A percentile compares a stretch with the other conserved stretches of the same genome.
Evolutionary conservation across 2,888 invertebrate genomes (phyloP).

Genomic region (Latrodectus elegans): DNA sequence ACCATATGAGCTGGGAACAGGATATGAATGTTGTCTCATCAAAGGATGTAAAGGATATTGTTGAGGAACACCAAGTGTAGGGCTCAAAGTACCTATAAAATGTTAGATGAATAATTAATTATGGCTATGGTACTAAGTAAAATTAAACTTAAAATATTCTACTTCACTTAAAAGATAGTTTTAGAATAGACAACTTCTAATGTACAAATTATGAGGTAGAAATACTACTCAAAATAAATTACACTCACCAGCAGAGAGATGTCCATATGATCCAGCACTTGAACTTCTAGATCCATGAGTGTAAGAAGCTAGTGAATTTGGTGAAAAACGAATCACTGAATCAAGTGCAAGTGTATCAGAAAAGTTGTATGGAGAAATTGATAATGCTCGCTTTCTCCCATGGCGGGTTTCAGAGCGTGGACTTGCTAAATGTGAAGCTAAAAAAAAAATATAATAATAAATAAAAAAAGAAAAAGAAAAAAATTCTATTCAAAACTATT

Average conservation of each 20-base stretch:
- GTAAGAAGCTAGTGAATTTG: slow-evolving; percentile 85
- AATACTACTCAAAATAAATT: too few species aligned
- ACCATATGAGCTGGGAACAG: slow-evolving; percentile 53
- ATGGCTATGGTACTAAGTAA: not conserved
- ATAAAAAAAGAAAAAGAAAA: too few species aligned
- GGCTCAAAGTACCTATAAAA: slow-evolving; percentile 85
- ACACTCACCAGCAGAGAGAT: slow-evolving; percentile 88
- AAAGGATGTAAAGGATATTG: slow-evolving; percentile 82
- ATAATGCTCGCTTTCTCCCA: slow-evolving; percentile 91
- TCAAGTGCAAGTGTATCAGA: slow-evolving; percentile 96
- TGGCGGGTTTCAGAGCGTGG: slow-evolving; percentile 81
- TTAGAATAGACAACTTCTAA: not conserved
- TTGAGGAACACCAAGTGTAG: slow-evolving; percentile 81
- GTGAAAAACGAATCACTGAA: slow-evolving; percentile 95
- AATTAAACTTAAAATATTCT: not conserved
- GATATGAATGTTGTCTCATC: slow-evolving; percentile 76
- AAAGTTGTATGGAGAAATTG: slow-evolving; percentile 85
- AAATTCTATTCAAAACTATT: not conserved
- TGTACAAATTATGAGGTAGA: not conserved
- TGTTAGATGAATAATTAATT: not conserved
- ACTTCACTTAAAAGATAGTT: too few species aligned
- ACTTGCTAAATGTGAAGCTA: slow-evolving; percentile 82
- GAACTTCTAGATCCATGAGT: slow-evolving; percentile 90
- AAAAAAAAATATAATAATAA: not conserved
- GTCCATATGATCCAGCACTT: slow-evolving; percentile 95